Evolutionary conservation across 2,797 vertebrate genomes (phyloP), one percentile per base, ranked within the genome.

Genomic region (Sebastes minor): DNA sequence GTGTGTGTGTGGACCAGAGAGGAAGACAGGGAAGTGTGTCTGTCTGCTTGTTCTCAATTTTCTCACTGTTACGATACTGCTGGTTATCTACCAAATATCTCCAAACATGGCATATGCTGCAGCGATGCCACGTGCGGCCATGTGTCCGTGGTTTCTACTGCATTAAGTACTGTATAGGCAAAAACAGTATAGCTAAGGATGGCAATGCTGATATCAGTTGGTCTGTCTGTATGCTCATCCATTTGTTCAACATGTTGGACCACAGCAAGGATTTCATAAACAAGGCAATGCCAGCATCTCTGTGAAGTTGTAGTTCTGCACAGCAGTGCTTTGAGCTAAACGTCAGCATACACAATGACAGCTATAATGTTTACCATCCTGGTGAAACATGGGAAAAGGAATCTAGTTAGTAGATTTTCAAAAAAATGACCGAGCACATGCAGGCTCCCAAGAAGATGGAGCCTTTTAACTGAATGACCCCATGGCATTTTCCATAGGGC

Each of bases 31-130:
- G 7, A n/a, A 69, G 53, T 14, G 68, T 67, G 35, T 53, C 30
- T 74, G 65, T 76, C 64, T 46, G 52, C 35, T 63, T 85, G 55
- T 78, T 65, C 20, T 25, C 14, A 23, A 25, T 66, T 42, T 69
- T 33, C 23, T 60, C 9, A 23, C 53, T 72, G n/a, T 80, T 55
- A 11, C 38, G 20, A 28, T 53, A 6, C 5, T 28, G 22, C 23
- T 35, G 30, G 27, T 75, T 83, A 18, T 35, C 35, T 4, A 57
- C 1, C 28, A 66, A 42, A 63, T 27, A 27, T 74, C 7, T 22
- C 7, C 7, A 6, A 23, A 28, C 60, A n/a, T 66, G 22, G 18
- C 14, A 16, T 6, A 6, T 62, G 2, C 9, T 60, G 8, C n/a
- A 11, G 63, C 4, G 2, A 46, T 49, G 20, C 10, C 57, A 30